These are phyloP conservation scores for Myotis vivesi DNA, from an alignment of 2,797 vertebrate species.

Conservation along the genomic window DNA sequence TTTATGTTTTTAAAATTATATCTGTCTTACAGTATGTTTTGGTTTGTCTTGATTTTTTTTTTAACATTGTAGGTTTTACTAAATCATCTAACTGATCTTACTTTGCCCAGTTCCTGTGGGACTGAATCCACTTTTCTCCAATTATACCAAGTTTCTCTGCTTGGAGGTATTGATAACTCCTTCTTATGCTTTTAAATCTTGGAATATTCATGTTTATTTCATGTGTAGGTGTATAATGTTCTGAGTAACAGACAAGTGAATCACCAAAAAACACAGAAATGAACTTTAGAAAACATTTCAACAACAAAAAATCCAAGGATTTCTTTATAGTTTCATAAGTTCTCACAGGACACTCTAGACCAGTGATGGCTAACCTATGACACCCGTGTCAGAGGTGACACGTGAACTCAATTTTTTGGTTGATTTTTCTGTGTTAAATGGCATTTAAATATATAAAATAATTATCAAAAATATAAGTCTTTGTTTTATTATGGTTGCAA, in stretches of 20 bases:
- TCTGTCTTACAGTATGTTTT: background rate
- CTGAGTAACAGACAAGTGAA: conserved; percentile 55
- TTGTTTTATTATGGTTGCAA: too few species aligned
- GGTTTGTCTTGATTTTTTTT: background rate
- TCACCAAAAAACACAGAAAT: conserved; percentile 26
- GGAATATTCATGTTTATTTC: conserved; percentile 32
- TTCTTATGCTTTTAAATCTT: conserved; percentile 17
- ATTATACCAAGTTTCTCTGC: background rate
- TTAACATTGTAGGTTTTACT: background rate
- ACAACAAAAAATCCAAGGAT: conserved; percentile 1
- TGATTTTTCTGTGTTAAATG: too few species aligned
- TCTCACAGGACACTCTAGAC: background rate
- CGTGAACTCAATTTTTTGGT: too few species aligned
- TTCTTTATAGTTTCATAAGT: background rate
- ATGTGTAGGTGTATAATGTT: conserved; percentile 45
- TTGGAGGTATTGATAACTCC: conserved; percentile 25
- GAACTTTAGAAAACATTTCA: background rate
- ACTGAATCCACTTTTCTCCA: background rate
- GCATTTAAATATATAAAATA: too few species aligned
- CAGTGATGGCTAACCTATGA: too few species aligned
- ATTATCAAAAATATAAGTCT: too few species aligned
- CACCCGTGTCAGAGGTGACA: too few species aligned
- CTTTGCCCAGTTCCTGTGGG: background rate
- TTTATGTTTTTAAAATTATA: background rate
- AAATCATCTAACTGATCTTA: conserved; percentile 17